Conservation (phyloP, 2,797 vertebrate genomes). For the Miichthys miiuy region DNA sequence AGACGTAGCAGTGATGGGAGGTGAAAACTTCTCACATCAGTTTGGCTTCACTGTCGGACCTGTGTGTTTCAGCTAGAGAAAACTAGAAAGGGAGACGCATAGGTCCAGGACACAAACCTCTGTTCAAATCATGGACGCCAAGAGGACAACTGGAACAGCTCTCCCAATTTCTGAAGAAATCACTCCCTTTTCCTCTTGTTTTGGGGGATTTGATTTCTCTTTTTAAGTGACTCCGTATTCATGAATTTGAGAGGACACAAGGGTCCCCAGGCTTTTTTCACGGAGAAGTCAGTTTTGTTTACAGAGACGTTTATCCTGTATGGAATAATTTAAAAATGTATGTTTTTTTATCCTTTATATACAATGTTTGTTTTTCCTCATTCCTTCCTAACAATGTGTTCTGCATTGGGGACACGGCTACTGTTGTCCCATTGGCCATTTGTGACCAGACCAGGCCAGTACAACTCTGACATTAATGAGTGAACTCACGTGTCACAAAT, state of each 20-base stretch:
- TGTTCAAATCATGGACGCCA: conserved; percentile 37
- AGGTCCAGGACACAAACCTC: conserved; percentile 42
- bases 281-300: conserved; percentile 78
- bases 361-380: conserved; percentile 37
- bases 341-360: conserved; percentile 66
- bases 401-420: conserved; percentile 47
- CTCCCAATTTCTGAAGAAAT: conserved; percentile 24
- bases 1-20: conserved; percentile 87
- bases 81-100: conserved; percentile 18
- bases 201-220: conserved; percentile 44
- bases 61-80: conserved; percentile 90
- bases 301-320: conserved; percentile 82
- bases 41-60: conserved; percentile 90
- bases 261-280: conserved; percentile 42
- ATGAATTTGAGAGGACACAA: conserved; percentile 52
- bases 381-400: conserved; percentile 69
- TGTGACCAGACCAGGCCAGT: conserved; percentile 38
- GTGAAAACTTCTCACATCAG: conserved; percentile 78
- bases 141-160: conserved; percentile 49
- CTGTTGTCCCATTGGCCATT: conserved; percentile 23
- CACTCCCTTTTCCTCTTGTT: conserved; percentile 23
- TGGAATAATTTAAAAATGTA: conserved; percentile 82
- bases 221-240: conserved; percentile 56
- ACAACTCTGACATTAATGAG: conserved; percentile 23
- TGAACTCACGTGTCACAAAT: conserved; percentile 37